These are phyloP conservation scores for Petrocephalus zakoni DNA, from an alignment of 2,113 vertebrate genomes.

Conservation along the genomic window DNA sequence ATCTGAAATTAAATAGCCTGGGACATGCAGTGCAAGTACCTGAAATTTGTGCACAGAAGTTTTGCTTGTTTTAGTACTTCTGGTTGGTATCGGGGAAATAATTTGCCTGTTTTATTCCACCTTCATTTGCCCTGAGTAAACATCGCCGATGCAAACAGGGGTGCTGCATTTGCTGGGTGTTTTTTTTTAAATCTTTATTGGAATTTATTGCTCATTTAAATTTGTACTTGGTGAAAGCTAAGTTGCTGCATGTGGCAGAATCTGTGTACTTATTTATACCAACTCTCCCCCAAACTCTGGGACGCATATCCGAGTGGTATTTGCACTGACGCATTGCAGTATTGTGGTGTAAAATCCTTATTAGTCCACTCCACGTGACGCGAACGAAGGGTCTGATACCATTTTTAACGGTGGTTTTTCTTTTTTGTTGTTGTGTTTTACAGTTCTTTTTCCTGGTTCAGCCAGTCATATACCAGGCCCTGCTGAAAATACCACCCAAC, in stretches of 20 bases:
- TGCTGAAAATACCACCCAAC: constrained; percentile 99
- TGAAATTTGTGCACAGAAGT: constrained; percentile 39
- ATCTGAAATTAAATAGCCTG: background rate
- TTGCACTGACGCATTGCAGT: constrained; percentile 32
- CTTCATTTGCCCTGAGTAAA: constrained; percentile 16
- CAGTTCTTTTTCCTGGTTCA: constrained; percentile 99
- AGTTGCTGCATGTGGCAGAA: constrained; percentile 17
- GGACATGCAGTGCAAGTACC: constrained; percentile 13
- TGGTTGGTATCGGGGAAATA: constrained; percentile 18
- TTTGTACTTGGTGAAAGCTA: constrained; percentile 11
- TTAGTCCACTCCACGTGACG: constrained; percentile 68
- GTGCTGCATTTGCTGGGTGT: constrained; percentile 10
- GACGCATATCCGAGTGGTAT: constrained; percentile 29
- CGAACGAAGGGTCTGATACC: constrained; percentile 88
- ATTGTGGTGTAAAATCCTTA: constrained; percentile 41
- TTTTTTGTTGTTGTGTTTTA: constrained; percentile 99
- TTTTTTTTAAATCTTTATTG: background rate
- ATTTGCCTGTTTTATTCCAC: background rate
- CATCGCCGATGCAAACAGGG: constrained; percentile 7
- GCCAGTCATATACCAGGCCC: constrained; percentile 99
- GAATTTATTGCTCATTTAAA: background rate
- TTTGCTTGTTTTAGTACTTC: constrained; percentile 40
- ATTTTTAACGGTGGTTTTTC: constrained; percentile 99
- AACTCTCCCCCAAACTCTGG: background rate
- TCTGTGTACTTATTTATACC: background rate